Base-by-base conservation (phyloP, 1,140 invertebrate genomes). In the Conus betulinus region DNA sequence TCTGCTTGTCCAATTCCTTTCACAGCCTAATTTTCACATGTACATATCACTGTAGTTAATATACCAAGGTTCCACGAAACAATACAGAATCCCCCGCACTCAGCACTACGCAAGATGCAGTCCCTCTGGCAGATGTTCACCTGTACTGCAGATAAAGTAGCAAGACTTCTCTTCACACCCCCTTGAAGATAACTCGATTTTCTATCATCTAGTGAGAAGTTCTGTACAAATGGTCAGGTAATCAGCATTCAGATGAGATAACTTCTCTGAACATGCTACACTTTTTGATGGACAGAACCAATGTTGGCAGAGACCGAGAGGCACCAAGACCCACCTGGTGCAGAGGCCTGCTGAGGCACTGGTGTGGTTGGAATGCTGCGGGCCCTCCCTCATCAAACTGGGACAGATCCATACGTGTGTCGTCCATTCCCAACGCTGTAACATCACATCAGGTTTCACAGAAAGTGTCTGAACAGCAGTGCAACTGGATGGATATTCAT, bases 371-470 rank as follows among this genome's bases (percentile, higher is more conserved):
- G 97, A 17, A 97, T 97, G 94, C 96, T 97, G 79, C 97, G 83
- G 23, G 87, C 85, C 39, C 90, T 51, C 91, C 95, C 84, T 97
- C 97, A 91, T 97, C 97, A 91, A 97, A 95, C 89, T 97, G 96
- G 20, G 96, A 96, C 25, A 97, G 94, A 94, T 98, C 97, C 94
- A 97, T 97, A 91, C 97, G 96, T 0, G 97, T 97, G 93, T 98
- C 97, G 92, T 97, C 97, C 95, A 97, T 97, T 8, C 97, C 94
- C 76, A 95, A 90, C 60, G 94, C 94, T 94, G 79, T 27, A 89
- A 81, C 74, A 53, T 7, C 7, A 23, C 39, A 81, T 53, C n/a
- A 8, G 13, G 57, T 60, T 60, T 60, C 8, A 60, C 57, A 2
- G 0, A 39, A 39, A 39, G 39, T 39, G 39, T 1, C 39, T 39